Evolutionary conservation across 2,888 invertebrate genomes (phyloP).

Genomic region (Caenorhabditis zanzibari): DNA sequence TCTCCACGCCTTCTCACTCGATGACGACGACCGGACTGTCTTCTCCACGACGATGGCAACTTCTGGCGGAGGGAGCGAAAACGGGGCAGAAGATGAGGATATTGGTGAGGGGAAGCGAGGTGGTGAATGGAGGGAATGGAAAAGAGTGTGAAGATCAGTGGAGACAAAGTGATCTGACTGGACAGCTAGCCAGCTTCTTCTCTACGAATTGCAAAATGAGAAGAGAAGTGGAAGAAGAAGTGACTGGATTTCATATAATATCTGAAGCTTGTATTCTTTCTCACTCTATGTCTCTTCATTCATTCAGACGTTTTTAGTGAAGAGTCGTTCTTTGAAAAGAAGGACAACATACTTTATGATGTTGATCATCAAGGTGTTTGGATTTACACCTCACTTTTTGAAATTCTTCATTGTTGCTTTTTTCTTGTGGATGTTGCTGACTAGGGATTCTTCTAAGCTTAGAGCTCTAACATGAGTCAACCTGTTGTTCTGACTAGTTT

Average conservation of each 20-base stretch:
- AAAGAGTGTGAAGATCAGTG: conserved; percentile 56
- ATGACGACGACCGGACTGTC: conserved; percentile 58
- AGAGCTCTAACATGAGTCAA: not conserved
- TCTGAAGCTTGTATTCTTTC: conserved; percentile 40
- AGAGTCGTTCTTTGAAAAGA: conserved; percentile 40
- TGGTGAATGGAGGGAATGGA: not conserved
- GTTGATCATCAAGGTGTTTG: conserved; percentile 29
- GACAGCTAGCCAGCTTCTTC: conserved; percentile 45
- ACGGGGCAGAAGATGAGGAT: not conserved
- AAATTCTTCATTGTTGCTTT: conserved; percentile 6
- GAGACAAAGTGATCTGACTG: conserved; percentile 55
- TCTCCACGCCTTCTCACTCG: conserved; percentile 42
- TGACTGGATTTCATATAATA: conserved; percentile 56
- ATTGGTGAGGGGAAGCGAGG: not conserved
- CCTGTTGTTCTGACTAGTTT: not conserved
- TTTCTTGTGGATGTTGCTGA: not conserved
- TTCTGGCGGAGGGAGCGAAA: conserved; percentile 25
- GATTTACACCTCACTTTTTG: conserved; percentile 25
- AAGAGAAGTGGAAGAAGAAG: conserved; percentile 43
- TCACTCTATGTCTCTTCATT: conserved; percentile 29
- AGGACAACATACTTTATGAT: conserved; percentile 41
- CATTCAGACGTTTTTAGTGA: conserved; percentile 17
- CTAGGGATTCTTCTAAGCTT: too few relatives aligned
- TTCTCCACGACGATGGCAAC: conserved; percentile 40
- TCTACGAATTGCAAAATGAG: conserved; percentile 59